Conservation (phyloP, 1,140 invertebrate genomes). For the Galendromus occidentalis region DNA sequence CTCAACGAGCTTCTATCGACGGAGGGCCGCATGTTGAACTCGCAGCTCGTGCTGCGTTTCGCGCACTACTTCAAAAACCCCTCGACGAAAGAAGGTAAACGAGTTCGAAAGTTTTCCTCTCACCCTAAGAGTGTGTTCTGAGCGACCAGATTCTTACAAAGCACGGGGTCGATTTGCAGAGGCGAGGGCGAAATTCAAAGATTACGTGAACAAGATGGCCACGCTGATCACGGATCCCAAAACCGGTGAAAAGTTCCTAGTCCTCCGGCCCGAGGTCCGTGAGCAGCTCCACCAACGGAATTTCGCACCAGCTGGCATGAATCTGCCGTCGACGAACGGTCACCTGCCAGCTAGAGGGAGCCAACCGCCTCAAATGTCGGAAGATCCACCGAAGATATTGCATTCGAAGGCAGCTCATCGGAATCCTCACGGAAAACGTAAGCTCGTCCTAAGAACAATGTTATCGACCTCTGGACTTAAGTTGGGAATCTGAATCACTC, state of each 20-base stretch:
- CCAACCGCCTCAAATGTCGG: too few species aligned
- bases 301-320: too few species aligned
- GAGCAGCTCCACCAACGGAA: neutral
- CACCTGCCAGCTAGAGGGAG: too few species aligned
- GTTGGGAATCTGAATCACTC: too few species aligned
- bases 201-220: conserved; percentile 67
- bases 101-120: neutral
- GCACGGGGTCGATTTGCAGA: conserved; percentile 36
- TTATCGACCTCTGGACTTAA: too few species aligned
- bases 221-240: conserved; percentile 37
- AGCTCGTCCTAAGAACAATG: too few species aligned
- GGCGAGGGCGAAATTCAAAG: conserved; percentile 63
- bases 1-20: neutral
- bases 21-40: neutral
- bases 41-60: neutral
- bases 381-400: too few species aligned
- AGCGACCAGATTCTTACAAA: neutral
- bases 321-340: too few species aligned
- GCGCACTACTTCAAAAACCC: neutral
- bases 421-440: too few species aligned
- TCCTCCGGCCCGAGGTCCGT: conserved; percentile 36
- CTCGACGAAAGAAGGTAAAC: neutral
- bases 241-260: conserved; percentile 55
- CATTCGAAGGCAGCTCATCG: too few species aligned
- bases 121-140: neutral